phyloP scores from a whole-genome alignment of 2,113 vertebrate species.

The Notarius quadriscutis region DNA sequence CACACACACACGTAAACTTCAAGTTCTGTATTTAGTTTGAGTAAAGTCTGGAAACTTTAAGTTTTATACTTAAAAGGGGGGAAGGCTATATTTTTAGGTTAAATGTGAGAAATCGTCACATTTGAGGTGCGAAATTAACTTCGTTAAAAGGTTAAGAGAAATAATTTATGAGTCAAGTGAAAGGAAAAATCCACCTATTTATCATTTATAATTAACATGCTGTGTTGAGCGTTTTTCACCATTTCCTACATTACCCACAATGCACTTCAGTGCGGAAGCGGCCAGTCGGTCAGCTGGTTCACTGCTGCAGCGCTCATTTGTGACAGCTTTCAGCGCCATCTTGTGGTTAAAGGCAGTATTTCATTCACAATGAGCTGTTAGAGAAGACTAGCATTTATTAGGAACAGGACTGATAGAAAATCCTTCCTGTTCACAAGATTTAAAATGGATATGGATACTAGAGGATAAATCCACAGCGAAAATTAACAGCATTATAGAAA shows the following conservation, averaged over 20 bases:
- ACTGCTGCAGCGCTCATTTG: not conserved
- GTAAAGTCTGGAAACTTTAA: not conserved
- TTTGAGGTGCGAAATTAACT: no score
- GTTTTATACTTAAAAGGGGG: not conserved
- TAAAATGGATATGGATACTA: not conserved
- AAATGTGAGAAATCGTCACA: no score
- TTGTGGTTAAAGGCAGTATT: not conserved
- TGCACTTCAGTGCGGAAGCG: not conserved
- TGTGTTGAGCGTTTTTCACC: no score
- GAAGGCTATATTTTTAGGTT: no score
- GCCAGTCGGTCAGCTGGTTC: not conserved
- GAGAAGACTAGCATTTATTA: not conserved
- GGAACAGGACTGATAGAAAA: not conserved
- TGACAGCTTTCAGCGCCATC: not conserved
- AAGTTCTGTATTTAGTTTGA: not conserved
- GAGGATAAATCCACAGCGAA: no score
- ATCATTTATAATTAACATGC: no score
- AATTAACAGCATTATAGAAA: no score
- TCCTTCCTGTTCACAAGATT: not conserved
- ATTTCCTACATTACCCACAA: no score
- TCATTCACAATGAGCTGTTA: not conserved
- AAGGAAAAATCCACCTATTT: no score
- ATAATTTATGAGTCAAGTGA: no score
- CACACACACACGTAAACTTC: not conserved
- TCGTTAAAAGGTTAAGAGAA: no score